Evolutionary conservation across 2,888 invertebrate genomes (phyloP).

Genomic region (Neuroscelio doddi): DNA sequence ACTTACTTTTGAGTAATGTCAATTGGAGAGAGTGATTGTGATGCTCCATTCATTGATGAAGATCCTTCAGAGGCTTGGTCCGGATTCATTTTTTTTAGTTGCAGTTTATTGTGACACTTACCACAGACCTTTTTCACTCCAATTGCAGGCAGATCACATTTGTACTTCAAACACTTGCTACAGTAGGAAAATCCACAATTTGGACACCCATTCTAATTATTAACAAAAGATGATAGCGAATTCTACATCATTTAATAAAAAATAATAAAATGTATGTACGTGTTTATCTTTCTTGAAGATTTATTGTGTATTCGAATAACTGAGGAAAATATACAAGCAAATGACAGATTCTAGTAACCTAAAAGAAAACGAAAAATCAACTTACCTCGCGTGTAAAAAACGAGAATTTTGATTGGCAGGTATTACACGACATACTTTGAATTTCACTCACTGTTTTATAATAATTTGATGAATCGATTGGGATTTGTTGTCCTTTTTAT

Average conservation of each 20-base stretch:
- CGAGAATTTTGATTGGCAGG: slow-evolving; percentile 81
- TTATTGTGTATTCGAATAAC: slow-evolving; percentile 2
- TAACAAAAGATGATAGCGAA: slow-evolving; percentile 21
- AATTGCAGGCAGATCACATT: slow-evolving; percentile 78
- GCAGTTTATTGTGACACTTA: slow-evolving; percentile 73
- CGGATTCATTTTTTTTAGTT: slow-evolving; percentile 39
- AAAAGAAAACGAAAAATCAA: slow-evolving; percentile 8
- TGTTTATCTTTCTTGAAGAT: slow-evolving; percentile 1
- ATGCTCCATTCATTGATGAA: slow-evolving; percentile 36
- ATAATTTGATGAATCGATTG: no score
- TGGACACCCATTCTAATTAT: slow-evolving; percentile 84
- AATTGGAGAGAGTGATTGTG: slow-evolving; percentile 54
- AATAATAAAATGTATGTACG: no score
- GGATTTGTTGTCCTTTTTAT: no score
- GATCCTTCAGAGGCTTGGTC: slow-evolving; percentile 35
- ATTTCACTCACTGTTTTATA: no score
- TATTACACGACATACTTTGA: slow-evolving; percentile 80
- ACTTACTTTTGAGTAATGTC: slow-evolving; percentile 60
- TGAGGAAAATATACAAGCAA: slow-evolving; percentile 12
- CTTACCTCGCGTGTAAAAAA: slow-evolving; percentile 82
- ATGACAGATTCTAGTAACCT: slow-evolving; percentile 19
- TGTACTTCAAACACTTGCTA: slow-evolving; percentile 84
- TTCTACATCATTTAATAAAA: no score
- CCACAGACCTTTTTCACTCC: slow-evolving; percentile 80
- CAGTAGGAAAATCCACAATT: slow-evolving; percentile 90